Conservation (phyloP, 1,140 invertebrate species). For the Procambarus clarkii region DNA sequence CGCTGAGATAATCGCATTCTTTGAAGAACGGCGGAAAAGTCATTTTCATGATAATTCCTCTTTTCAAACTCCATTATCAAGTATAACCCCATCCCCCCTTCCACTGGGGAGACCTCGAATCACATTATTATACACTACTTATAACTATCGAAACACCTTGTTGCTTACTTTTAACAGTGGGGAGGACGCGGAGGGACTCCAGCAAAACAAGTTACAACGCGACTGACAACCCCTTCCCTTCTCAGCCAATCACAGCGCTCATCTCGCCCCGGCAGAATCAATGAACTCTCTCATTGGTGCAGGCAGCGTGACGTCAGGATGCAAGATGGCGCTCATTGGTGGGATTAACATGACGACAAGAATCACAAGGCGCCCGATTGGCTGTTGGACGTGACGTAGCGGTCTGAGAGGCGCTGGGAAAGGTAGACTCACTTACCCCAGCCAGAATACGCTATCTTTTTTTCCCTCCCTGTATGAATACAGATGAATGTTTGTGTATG, state of each 20-base stretch:
- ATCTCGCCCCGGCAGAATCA: conserved; percentile 30
- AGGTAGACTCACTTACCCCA: too few relatives aligned
- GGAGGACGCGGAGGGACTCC: conserved; percentile 13
- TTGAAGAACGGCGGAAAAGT: conserved; percentile 29
- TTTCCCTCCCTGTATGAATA: too few relatives aligned
- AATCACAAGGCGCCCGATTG: conserved; percentile 43
- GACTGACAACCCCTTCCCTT: conserved; percentile 22
- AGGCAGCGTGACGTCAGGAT: conserved; percentile 48
- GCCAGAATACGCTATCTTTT: too few relatives aligned
- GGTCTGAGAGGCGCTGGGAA: background rate
- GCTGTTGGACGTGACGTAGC: conserved; percentile 33
- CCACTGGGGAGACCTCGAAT: background rate
- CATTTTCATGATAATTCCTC: conserved; percentile 58
- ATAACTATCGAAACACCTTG: conserved; percentile 46
- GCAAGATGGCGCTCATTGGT: conserved; percentile 41
- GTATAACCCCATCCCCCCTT: conserved; percentile 46
- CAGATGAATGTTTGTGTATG: too few relatives aligned
- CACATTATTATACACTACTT: conserved; percentile 38
- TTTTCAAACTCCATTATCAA: conserved; percentile 45
- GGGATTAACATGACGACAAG: conserved; percentile 56
- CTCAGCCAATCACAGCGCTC: conserved; percentile 25
- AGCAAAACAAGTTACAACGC: conserved; percentile 8
- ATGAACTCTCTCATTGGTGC: conserved; percentile 49
- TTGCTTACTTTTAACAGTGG: conserved; percentile 18
- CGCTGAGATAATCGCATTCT: conserved; percentile 18